Evolutionary conservation across 2,797 vertebrate species (phyloP).

Genomic region (Etheostoma perlongum): DNA sequence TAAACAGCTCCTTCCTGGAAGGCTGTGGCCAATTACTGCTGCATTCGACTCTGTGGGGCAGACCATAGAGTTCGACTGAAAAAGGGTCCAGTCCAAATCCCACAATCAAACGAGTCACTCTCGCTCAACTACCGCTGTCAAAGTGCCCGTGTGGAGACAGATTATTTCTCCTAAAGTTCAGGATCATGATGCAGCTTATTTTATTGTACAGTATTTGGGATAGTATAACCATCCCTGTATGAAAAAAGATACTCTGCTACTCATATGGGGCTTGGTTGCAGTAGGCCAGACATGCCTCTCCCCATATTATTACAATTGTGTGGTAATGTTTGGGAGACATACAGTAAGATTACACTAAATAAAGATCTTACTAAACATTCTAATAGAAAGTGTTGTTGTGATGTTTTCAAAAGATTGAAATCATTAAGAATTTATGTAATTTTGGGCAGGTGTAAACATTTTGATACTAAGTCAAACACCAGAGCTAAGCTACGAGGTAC

Average conservation of each 20-base stretch:
- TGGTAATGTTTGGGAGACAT: not conserved
- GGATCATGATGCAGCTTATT: not conserved
- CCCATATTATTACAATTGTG: not conserved
- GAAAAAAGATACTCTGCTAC: not conserved
- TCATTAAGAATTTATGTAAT: no score
- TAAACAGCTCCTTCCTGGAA: slow-evolving; percentile 30
- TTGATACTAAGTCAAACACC: no score
- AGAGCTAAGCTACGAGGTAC: no score
- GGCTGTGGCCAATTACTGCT: slow-evolving; percentile 44
- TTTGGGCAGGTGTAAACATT: no score
- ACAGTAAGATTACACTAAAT: not conserved
- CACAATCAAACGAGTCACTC: slow-evolving; percentile 11
- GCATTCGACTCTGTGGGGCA: slow-evolving; percentile 20
- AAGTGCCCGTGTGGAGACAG: slow-evolving; percentile 7
- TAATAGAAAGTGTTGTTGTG: not conserved
- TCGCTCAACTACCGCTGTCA: slow-evolving; percentile 5
- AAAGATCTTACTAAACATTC: slow-evolving; percentile 6
- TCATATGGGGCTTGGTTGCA: no score
- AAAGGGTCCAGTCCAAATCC: slow-evolving; percentile 22
- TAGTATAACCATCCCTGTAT: not conserved
- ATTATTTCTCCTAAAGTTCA: not conserved
- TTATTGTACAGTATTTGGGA: not conserved
- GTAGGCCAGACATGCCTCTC: not conserved
- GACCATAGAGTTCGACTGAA: slow-evolving; percentile 7
- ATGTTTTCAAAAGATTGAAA: slow-evolving; percentile 2